These are phyloP conservation scores for Plutomurus gul DNA, from an alignment of 1,140 invertebrate genomes.

Conservation along the genomic window DNA sequence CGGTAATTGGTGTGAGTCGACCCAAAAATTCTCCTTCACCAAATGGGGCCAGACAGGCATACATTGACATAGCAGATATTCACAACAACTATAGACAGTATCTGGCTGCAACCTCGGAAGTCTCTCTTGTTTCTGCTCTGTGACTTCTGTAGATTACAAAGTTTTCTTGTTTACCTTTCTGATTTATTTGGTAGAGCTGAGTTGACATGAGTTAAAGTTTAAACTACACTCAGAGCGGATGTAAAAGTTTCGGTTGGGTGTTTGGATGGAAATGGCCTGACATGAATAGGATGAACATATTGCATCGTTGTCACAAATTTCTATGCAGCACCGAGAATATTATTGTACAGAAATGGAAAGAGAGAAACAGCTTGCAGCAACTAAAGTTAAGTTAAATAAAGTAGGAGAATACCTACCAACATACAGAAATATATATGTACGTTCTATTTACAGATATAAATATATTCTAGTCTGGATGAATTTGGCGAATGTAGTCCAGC, in stretches of 20 bases:
- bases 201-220: constrained; percentile 6
- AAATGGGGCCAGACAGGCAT: background rate
- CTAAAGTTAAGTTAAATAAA: no score
- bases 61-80: background rate
- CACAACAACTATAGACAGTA: background rate
- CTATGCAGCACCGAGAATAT: background rate
- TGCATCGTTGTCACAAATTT: background rate
- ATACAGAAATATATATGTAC: no score
- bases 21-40: background rate
- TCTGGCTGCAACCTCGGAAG: background rate
- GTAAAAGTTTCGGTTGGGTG: background rate
- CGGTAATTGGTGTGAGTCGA: background rate
- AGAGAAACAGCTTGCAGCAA: no score
- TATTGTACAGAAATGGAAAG: no score
- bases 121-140: background rate
- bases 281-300: background rate
- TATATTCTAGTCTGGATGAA: no score
- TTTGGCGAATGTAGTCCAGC: no score
- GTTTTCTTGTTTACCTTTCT: constrained; percentile 6
- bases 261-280: background rate
- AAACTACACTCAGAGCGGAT: background rate
- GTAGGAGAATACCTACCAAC: no score
- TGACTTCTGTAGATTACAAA: background rate
- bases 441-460: no score
- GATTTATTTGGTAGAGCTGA: constrained; percentile 13